A percentile compares a stretch with the other conserved stretches of the same genome.
Conservation (phyloP, 2,888 invertebrate genomes). For the Tetragonisca angustula region DNA sequence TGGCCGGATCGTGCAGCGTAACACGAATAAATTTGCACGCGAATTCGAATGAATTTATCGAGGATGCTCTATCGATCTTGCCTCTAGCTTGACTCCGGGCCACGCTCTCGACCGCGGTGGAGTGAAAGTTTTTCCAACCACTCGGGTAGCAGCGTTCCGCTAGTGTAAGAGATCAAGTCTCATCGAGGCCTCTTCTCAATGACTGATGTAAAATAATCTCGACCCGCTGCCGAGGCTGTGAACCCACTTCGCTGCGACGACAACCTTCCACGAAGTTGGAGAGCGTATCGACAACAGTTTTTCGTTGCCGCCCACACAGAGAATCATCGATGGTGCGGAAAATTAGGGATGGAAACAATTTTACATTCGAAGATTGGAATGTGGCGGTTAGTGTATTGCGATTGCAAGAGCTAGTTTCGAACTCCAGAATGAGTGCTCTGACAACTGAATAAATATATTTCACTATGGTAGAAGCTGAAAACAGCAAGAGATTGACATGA, state of each 20-base stretch:
- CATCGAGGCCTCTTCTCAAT: constrained; percentile 39
- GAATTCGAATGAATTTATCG: constrained; percentile 47
- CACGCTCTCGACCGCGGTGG: not conserved
- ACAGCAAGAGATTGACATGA: not conserved
- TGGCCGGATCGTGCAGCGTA: constrained; percentile 19
- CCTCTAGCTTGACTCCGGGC: not conserved
- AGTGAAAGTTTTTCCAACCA: constrained; percentile 35
- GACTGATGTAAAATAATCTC: constrained; percentile 52
- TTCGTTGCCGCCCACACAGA: not conserved
- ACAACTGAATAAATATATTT: not conserved
- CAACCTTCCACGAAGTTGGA: constrained; percentile 15
- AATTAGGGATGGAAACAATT: no score
- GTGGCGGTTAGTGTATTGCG: not conserved
- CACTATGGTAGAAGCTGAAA: not conserved
- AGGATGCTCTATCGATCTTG: constrained; percentile 22
- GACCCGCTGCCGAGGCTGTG: constrained; percentile 24
- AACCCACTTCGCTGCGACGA: constrained; percentile 45
- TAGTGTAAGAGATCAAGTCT: constrained; percentile 20
- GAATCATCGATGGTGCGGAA: not conserved
- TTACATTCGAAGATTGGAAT: no score
- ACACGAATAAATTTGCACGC: constrained; percentile 40
- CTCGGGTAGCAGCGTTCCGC: constrained; percentile 31
- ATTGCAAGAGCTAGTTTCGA: not conserved
- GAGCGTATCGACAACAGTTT: not conserved
- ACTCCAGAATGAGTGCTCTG: not conserved